phyloP scores from a whole-genome alignment of 2,113 vertebrate species.

The Sardina pilchardus region DNA sequence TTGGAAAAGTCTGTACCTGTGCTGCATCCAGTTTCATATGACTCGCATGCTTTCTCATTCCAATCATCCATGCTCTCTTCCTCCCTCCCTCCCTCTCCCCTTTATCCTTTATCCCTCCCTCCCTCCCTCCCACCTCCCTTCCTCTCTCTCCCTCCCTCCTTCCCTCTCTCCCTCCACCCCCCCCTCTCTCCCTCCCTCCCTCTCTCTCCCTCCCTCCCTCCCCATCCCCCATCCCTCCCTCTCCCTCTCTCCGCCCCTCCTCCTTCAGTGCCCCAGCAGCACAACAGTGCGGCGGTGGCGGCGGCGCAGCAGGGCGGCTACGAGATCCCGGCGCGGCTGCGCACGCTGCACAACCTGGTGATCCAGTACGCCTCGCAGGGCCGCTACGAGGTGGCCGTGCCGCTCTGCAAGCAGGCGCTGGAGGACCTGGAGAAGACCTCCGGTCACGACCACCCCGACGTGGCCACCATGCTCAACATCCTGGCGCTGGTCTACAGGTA shows the following conservation, averaged over 20 bases:
- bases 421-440: constrained; percentile 87
- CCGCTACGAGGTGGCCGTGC: constrained; percentile 86
- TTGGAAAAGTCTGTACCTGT: too few species aligned
- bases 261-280: constrained; percentile 68
- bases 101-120: neutral
- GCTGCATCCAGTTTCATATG: too few species aligned
- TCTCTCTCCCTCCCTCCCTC: neutral
- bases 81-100: neutral
- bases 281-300: constrained; percentile 69
- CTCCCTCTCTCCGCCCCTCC: neutral
- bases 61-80: neutral
- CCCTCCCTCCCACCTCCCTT: neutral
- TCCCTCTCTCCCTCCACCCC: too few species aligned
- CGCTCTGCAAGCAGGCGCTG: constrained; percentile 83
- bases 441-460: constrained; percentile 84
- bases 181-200: neutral
- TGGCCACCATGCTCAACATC: constrained; percentile 88
- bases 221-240: neutral
- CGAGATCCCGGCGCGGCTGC: constrained; percentile 80
- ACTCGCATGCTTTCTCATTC: too few species aligned
- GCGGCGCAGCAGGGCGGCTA: constrained; percentile 82
- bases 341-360: constrained; percentile 84
- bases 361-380: constrained; percentile 87
- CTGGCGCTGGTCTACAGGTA: constrained; percentile 84
- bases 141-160: neutral